A percentile compares a stretch with the other conserved stretches of the same genome.
Conservation (phyloP, 2,888 invertebrate genomes). For the Xylota segnis region DNA sequence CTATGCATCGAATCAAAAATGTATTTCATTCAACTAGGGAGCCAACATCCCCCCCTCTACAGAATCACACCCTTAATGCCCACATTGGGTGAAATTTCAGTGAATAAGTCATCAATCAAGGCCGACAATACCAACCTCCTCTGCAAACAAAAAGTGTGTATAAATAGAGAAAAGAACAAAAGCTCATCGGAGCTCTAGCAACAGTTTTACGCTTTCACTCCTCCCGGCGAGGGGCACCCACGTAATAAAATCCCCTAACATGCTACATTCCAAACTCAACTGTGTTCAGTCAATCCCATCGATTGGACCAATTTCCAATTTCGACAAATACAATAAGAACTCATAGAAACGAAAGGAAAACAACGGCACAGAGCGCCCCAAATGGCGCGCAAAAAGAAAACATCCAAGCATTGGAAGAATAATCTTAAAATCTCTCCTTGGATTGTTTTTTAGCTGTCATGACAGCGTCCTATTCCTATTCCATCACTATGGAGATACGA, state of each 20-base stretch:
- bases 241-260: conserved; percentile 29
- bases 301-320: conserved; percentile 55
- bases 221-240: conserved; percentile 17
- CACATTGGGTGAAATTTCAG: conserved; percentile 23
- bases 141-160: conserved; percentile 14
- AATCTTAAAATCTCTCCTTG: conserved; percentile 24
- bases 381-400: conserved; percentile 54
- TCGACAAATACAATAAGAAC: conserved; percentile 14
- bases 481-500: conserved; percentile 13
- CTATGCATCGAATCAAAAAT: conserved; percentile 22
- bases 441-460: conserved; percentile 24
- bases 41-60: not conserved
- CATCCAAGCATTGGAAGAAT: not conserved
- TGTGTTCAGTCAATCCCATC: conserved; percentile 41
- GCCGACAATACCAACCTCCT: conserved; percentile 21
- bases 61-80: conserved; percentile 10
- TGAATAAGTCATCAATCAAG: conserved; percentile 65
- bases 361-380: conserved; percentile 20
- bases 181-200: conserved; percentile 52
- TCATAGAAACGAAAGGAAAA: conserved; percentile 20
- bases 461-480: conserved; percentile 27
- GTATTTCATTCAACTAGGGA: conserved; percentile 6
- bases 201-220: conserved; percentile 26
- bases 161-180: conserved; percentile 39
- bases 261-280: conserved; percentile 34